These are phyloP conservation scores for Hemithea aestivaria DNA, from an alignment of 2,888 invertebrate species.

Conservation along the genomic window DNA sequence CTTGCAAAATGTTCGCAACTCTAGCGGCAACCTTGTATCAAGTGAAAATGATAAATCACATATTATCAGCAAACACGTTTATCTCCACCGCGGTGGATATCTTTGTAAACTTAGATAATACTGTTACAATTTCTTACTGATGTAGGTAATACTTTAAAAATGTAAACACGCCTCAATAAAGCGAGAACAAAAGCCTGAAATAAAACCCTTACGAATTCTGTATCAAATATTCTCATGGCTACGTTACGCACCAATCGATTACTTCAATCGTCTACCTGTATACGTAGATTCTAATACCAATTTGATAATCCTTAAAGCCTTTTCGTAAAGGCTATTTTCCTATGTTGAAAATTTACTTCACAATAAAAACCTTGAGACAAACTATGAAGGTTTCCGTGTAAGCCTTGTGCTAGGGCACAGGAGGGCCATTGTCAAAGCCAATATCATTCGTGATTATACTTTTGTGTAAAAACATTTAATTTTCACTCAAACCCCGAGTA, in stretches of 20 bases:
- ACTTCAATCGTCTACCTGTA: background rate
- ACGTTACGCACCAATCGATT: too few relatives aligned
- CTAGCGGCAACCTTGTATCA: slow-evolving; percentile 4
- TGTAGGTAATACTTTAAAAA: slow-evolving; percentile 7
- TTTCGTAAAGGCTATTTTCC: slow-evolving; percentile 8
- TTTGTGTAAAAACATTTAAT: background rate
- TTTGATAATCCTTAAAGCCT: background rate
- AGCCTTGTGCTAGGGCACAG: slow-evolving; percentile 6
- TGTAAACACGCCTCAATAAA: too few relatives aligned
- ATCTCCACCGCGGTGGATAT: slow-evolving; percentile 5
- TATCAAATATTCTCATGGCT: too few relatives aligned
- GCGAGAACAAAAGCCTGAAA: too few relatives aligned
- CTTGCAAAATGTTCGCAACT: background rate
- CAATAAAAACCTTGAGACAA: slow-evolving; percentile 6
- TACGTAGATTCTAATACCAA: background rate
- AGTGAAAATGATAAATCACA: slow-evolving; percentile 12
- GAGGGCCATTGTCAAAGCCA: slow-evolving; percentile 11
- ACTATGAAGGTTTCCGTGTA: slow-evolving; percentile 13
- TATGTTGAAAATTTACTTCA: background rate
- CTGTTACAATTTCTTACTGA: slow-evolving; percentile 9
- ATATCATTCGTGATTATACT: background rate
- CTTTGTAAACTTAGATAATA: slow-evolving; percentile 14
- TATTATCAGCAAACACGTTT: slow-evolving; percentile 6
- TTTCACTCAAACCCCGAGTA: background rate
- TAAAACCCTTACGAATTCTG: too few relatives aligned